Percentiles rank a stretch among this genome's conserved stretches.
phyloP scores from a whole-genome alignment of 2,888 invertebrate species.

The Lepidocyrtoides sp. region DNA sequence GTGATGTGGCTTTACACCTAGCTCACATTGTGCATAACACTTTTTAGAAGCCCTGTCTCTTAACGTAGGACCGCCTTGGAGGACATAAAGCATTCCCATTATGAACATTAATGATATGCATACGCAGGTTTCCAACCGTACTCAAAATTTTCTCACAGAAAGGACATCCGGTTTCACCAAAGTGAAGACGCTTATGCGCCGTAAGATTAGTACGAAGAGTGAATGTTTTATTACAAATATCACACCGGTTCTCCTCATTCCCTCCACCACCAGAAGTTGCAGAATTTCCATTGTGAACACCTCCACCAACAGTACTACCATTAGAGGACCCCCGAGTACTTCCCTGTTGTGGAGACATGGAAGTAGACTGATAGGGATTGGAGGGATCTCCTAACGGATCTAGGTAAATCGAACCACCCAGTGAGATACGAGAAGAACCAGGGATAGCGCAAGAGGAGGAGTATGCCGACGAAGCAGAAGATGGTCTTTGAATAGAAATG shows the following conservation, averaged over 20 bases:
- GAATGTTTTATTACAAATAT: constrained; percentile 83
- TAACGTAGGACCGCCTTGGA: constrained; percentile 66
- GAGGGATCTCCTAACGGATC: constrained; percentile 52
- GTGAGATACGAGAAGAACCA: constrained; percentile 5
- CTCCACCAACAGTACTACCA: neutral
- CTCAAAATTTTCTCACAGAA: constrained; percentile 81
- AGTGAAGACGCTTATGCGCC: constrained; percentile 82
- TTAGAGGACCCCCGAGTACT: constrained; percentile 48
- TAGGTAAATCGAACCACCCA: constrained; percentile 34
- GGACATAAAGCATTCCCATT: constrained; percentile 72
- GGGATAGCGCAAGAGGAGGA: neutral
- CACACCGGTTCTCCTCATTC: constrained; percentile 77
- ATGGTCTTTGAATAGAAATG: constrained; percentile 60
- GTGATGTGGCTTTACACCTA: neutral
- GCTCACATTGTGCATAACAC: neutral
- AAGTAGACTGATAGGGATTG: neutral
- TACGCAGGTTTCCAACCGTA: constrained; percentile 82
- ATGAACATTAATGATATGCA: constrained; percentile 82
- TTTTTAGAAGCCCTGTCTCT: constrained; percentile 58
- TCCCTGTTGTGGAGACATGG: constrained; percentile 16
- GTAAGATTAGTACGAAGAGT: constrained; percentile 82
- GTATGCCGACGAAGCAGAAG: neutral
- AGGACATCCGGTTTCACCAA: constrained; percentile 82
- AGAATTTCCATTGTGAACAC: constrained; percentile 5
- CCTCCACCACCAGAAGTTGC: neutral